These are phyloP conservation scores for Monoplex corrugatus DNA, from an alignment of 2,888 invertebrate species.

Conservation along the genomic window DNA sequence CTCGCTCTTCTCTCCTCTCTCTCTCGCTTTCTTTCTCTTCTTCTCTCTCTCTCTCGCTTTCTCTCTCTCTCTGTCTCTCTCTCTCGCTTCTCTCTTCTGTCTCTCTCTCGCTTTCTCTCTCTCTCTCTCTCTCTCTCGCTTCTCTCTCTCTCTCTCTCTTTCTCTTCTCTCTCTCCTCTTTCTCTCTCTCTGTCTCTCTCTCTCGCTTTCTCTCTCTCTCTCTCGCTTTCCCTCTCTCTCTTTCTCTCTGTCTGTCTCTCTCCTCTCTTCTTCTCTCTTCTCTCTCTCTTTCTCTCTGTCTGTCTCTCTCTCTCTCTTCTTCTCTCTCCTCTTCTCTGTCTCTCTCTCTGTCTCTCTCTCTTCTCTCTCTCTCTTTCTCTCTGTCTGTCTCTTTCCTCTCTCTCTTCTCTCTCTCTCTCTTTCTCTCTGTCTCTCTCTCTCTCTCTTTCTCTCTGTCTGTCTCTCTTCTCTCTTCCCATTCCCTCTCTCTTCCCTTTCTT, in stretches of 20 bases:
- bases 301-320: neutral
- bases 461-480: neutral
- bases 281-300: neutral
- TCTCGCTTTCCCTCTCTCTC: too few relatives aligned
- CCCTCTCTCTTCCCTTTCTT: neutral
- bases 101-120: neutral
- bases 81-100: neutral
- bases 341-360: neutral
- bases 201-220: neutral
- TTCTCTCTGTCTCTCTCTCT: neutral
- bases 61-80: neutral
- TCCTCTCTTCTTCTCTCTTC: neutral
- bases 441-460: neutral
- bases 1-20: neutral
- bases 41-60: neutral
- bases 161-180: neutral
- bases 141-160: too few relatives aligned
- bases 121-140: neutral
- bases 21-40: neutral
- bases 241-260: neutral
- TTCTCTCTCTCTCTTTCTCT: slow-evolving; percentile 5
- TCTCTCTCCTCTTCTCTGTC: neutral
- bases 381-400: neutral
- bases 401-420: neutral
- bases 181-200: neutral